Evolutionary conservation across 2,113 vertebrate genomes (phyloP), one percentile per base, ranked within the genome.

Genomic region (Toxotes chatareus): DNA sequence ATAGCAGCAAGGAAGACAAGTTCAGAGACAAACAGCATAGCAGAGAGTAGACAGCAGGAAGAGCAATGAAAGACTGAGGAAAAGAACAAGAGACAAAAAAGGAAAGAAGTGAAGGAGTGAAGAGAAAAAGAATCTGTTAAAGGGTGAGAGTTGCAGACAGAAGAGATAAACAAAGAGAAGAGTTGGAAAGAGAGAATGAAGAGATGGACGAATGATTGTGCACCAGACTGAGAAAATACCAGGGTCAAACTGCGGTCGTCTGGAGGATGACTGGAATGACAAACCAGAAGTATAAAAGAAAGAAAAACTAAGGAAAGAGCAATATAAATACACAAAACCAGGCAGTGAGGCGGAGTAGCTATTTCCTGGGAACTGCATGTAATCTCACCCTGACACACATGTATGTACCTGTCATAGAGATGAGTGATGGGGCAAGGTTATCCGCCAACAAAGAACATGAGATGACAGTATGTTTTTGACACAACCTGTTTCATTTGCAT

Each of bases 181-280:
- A 49, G 59, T 60, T 21, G 69, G 51, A 61, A 55, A 67, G n/a
- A 73, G 40, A 42, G 44, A 78, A 55, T 27, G 10, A 40, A 74
- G 67, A 61, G 44, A 85, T 64, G 69, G 86, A 79, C 13, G 60
- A 73, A 82, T 64, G 81, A 79, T 61, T 88, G 88, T 76, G 80
- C 83, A 86, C 81, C 79, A 89, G 87, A 82, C 86, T 86, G 81
- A 85, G 65, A 83, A 79, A 86, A 85, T 49, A 67, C 38, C 69
- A 55, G 78, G 90, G 88, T 91, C 77, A 80, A 85, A 76, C 75
- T 59, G 47, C 23, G 51, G 83, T 72, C 77, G 65, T 80, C 70
- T 82, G 71, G 49, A 84, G 76, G 69, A 82, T 66, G 63, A 51
- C 61, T 60, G 68, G 40, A 64, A 76, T 40, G 80, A 84, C 42